These are phyloP conservation scores for Philypnodon macrostomus DNA, from an alignment of 2,797 vertebrate genomes.

Conservation along the genomic window DNA sequence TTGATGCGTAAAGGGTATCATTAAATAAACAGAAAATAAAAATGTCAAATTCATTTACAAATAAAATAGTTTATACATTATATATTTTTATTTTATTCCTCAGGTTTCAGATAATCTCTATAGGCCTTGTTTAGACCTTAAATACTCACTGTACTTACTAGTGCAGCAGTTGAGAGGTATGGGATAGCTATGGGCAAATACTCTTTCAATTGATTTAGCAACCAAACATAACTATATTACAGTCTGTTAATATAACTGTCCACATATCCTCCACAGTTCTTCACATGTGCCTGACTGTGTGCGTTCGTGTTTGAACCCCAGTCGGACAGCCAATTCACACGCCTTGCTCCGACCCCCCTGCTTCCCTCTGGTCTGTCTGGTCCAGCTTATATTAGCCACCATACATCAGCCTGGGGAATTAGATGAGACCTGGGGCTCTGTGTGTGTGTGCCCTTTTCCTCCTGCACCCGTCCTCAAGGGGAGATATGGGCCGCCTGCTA, in stretches of 20 bases:
- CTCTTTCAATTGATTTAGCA: slow-evolving; percentile 45
- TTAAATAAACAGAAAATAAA: no score
- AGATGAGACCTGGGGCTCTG: slow-evolving; percentile 34
- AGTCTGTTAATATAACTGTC: slow-evolving; percentile 24
- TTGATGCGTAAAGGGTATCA: no score
- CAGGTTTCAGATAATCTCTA: no score
- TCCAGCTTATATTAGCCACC: slow-evolving; percentile 38
- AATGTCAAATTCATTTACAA: no score
- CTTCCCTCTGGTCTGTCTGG: slow-evolving; percentile 34
- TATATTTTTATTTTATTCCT: no score
- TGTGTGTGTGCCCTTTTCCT: slow-evolving; percentile 14
- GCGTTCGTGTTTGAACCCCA: slow-evolving; percentile 21
- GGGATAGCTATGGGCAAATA: no score
- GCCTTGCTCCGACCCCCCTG: slow-evolving; percentile 30
- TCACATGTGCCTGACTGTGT: slow-evolving; percentile 22
- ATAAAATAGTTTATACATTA: no score
- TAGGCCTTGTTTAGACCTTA: no score
- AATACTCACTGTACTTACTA: no score
- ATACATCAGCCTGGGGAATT: slow-evolving; percentile 44
- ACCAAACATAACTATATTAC: slow-evolving; percentile 48
- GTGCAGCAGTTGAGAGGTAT: no score
- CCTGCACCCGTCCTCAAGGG: slow-evolving; percentile 13
- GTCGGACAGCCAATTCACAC: slow-evolving; percentile 40
- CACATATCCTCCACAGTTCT: slow-evolving; percentile 17
- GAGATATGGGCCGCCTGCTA: slow-evolving; percentile 33